Conservation (phyloP, 2,888 invertebrate species). For the Schrankia costaestrigalis region DNA sequence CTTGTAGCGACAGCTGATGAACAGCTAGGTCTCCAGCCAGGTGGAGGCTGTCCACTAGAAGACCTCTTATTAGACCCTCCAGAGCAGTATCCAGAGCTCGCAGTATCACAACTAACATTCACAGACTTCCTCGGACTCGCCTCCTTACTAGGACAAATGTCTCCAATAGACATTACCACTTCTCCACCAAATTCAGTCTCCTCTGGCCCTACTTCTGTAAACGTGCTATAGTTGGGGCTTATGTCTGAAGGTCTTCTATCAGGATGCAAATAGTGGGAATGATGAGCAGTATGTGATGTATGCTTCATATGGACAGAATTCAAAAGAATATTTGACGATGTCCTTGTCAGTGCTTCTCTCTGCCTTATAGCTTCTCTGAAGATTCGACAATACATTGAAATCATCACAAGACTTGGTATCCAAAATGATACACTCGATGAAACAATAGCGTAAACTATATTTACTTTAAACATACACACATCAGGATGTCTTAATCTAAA, state of each 20-base stretch:
- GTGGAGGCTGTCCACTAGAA: conserved; percentile 73
- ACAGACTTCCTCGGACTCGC: conserved; percentile 76
- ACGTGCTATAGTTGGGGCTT: conserved; percentile 75
- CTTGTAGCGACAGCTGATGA: conserved; percentile 81
- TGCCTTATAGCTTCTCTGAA: conserved; percentile 91
- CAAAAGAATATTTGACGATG: conserved; percentile 91
- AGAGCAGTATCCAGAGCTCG: conserved; percentile 75
- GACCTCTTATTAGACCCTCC: conserved; percentile 74
- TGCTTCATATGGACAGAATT: conserved; percentile 92
- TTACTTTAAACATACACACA: conserved; percentile 91
- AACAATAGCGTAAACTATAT: conserved; percentile 92
- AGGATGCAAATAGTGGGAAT: conserved; percentile 76
- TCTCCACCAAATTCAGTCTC: conserved; percentile 68
- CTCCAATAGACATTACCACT: conserved; percentile 65
- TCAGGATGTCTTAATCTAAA: conserved; percentile 84
- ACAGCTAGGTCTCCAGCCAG: conserved; percentile 82
- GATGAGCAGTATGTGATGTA: conserved; percentile 85
- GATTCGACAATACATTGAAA: conserved; percentile 94
- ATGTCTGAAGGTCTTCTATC: conserved; percentile 72
- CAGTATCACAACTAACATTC: conserved; percentile 75
- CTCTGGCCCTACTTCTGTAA: conserved; percentile 74
- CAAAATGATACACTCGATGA: conserved; percentile 95
- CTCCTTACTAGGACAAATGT: conserved; percentile 71
- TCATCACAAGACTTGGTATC: conserved; percentile 96
- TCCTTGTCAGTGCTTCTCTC: conserved; percentile 89